A percentile compares a stretch with the other conserved stretches of the same genome.
Evolutionary conservation across 2,797 vertebrate genomes (phyloP).

Genomic region (Tragelaphus oryx): DNA sequence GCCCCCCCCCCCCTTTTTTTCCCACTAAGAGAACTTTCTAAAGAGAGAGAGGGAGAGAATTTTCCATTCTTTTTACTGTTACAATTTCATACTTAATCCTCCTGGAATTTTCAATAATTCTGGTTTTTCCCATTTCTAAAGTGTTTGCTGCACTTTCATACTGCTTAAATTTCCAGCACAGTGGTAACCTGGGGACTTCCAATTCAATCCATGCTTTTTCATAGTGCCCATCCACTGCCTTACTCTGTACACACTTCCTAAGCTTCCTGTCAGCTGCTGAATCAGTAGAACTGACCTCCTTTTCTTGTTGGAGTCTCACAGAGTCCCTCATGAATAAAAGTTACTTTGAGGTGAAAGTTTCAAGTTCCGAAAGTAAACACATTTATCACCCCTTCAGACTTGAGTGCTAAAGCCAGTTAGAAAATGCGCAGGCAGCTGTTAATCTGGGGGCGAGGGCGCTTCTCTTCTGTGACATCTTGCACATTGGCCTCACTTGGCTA

Average conservation of each 20-base stretch:
- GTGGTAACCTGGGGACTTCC: neutral
- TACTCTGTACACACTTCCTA: neutral
- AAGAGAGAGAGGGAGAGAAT: neutral
- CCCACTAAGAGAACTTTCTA: neutral
- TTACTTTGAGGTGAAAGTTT: neutral
- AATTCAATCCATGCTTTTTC: neutral
- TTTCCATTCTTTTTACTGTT: neutral
- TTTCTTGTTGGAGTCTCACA: neutral
- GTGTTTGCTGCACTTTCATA: neutral
- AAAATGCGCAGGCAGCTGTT: neutral
- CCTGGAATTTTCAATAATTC: neutral
- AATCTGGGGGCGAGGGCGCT: neutral
- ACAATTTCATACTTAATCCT: neutral
- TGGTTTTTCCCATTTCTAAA: neutral
- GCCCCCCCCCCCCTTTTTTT: neutral
- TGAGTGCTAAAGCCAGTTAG: neutral
- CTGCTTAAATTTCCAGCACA: neutral
- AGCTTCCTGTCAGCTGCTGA: neutral
- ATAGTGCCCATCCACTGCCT: neutral
- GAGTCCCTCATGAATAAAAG: neutral
- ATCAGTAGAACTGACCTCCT: neutral
- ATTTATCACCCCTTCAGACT: neutral
- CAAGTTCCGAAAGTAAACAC: neutral
- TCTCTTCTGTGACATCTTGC: neutral
- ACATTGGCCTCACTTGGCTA: neutral